These are phyloP conservation scores for Palythoa grandis DNA, from an alignment of 92 coral and sea anemone species.

Conservation along the genomic window DNA sequence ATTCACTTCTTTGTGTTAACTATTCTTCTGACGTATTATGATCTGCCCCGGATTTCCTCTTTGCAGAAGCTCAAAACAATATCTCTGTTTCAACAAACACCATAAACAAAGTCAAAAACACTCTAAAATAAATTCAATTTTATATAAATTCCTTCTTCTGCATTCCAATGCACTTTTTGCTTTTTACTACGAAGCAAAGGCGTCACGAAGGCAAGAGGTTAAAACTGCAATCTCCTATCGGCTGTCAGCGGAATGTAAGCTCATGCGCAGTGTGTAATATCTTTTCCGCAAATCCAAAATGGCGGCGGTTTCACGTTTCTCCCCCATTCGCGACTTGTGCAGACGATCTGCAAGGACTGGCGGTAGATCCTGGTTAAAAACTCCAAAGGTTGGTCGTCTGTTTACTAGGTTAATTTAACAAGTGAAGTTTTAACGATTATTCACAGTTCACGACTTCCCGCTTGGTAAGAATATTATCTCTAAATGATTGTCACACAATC, in stretches of 20 bases:
- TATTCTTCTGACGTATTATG: neutral
- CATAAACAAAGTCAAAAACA: neutral
- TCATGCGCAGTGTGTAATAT: constrained; percentile 46
- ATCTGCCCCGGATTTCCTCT: neutral
- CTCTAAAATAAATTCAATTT: neutral
- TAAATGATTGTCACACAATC: too few species aligned
- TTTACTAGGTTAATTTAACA: too few species aligned
- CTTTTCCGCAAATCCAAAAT: constrained; percentile 70
- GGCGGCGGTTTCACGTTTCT: constrained; percentile 73
- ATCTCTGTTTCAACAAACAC: neutral
- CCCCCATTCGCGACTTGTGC: constrained; percentile 57
- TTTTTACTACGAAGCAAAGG: neutral
- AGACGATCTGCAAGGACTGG: constrained; percentile 59
- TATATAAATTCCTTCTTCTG: neutral
- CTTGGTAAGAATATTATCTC: too few species aligned
- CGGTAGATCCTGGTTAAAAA: constrained; percentile 56
- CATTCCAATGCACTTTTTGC: neutral
- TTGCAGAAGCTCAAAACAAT: neutral
- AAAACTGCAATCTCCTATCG: neutral
- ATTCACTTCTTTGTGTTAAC: neutral
- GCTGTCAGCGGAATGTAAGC: constrained; percentile 17
- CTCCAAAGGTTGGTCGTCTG: constrained; percentile 62
- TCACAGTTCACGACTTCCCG: too few species aligned
- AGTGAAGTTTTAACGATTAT: too few species aligned
- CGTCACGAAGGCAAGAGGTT: neutral